These are phyloP conservation scores for Cremastinae sp. DNA, from an alignment of 2,888 invertebrate species.

Conservation along the genomic window DNA sequence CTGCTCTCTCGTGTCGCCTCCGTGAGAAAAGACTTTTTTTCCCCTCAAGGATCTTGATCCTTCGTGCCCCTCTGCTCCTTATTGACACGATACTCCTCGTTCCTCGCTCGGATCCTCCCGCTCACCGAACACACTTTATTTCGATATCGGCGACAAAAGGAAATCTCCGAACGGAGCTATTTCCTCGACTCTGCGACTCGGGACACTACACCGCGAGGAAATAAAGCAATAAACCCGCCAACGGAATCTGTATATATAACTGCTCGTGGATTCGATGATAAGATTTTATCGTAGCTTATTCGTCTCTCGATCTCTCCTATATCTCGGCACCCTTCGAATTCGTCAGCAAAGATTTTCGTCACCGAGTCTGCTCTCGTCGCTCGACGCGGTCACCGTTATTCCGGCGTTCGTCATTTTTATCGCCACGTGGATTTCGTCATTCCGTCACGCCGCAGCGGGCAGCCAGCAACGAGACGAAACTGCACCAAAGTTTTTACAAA, in stretches of 20 bases:
- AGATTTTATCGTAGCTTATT: no score
- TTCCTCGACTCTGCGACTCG: conserved; percentile 12
- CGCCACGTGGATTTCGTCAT: conserved; percentile 4
- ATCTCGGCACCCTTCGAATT: not conserved
- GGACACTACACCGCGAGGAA: not conserved
- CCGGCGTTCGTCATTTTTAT: not conserved
- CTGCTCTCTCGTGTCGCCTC: conserved; percentile 23
- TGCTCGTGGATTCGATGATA: no score
- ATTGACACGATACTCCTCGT: conserved; percentile 17
- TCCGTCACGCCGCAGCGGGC: not conserved
- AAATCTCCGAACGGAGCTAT: not conserved
- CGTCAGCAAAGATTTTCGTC: conserved; percentile 1
- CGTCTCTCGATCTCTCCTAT: no score
- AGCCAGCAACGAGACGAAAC: not conserved
- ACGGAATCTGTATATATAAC: no score
- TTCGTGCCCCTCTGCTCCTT: no score
- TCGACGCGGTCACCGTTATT: not conserved
- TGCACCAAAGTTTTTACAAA: not conserved
- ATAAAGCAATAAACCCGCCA: no score
- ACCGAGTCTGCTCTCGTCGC: conserved; percentile 4
- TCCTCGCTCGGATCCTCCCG: conserved; percentile 9
- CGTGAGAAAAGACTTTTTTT: conserved; percentile 6
- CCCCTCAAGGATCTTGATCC: conserved; percentile 46
- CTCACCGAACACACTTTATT: conserved; percentile 1
- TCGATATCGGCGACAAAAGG: conserved; percentile 20